These are phyloP conservation scores for Coturnix japonica DNA, from an alignment of 2,113 vertebrate genomes.

Conservation along the genomic window DNA sequence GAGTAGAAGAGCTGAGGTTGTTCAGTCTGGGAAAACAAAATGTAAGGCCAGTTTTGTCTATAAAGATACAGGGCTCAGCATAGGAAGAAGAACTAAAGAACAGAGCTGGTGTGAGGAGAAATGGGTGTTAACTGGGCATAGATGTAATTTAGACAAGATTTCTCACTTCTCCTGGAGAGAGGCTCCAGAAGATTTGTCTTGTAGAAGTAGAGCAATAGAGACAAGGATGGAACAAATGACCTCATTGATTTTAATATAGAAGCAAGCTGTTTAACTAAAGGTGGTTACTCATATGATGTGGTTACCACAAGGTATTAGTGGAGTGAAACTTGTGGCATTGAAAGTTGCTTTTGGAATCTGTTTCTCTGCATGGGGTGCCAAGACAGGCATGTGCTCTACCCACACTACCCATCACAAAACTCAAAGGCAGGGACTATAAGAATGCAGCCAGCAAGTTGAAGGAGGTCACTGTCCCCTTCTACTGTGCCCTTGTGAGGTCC, in stretches of 20 bases:
- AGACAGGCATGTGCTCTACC: neutral
- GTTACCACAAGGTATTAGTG: neutral
- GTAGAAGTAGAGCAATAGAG: neutral
- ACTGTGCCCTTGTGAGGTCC: neutral
- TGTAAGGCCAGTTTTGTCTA: neutral
- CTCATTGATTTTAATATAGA: neutral
- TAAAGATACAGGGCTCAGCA: neutral
- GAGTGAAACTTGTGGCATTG: rapidly evolving
- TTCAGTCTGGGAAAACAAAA: neutral
- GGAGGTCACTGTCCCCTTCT: neutral
- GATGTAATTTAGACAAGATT: neutral
- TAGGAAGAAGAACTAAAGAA: neutral
- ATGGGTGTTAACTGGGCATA: neutral
- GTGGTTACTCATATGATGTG: neutral
- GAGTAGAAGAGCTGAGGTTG: neutral
- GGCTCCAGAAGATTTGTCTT: neutral
- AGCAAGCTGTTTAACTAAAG: neutral
- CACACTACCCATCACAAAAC: neutral
- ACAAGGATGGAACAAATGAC: neutral
- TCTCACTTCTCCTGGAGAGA: neutral
- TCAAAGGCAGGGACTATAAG: neutral
- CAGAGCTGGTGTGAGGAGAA: neutral
- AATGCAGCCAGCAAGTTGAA: neutral
- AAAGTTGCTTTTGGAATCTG: neutral
- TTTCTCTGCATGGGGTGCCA: neutral